Evolutionary conservation across 2,888 invertebrate genomes (phyloP).

Genomic region (Leucania comma): DNA sequence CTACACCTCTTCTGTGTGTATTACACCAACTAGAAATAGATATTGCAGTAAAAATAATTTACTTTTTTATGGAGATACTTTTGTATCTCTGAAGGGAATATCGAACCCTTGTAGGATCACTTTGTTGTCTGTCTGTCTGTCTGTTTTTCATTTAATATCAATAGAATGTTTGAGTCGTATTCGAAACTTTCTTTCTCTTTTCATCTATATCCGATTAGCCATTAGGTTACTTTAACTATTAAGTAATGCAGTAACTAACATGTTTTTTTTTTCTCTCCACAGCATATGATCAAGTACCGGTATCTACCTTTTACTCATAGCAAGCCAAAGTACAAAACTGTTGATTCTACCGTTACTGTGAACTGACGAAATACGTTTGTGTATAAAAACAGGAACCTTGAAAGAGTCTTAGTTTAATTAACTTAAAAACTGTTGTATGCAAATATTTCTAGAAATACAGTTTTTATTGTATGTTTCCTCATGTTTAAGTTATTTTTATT

Average conservation of each 20-base stretch:
- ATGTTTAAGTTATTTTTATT: slow-evolving; percentile 74
- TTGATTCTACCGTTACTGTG: slow-evolving; percentile 82
- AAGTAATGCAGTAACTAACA: slow-evolving; percentile 2
- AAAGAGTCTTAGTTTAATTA: slow-evolving; percentile 81
- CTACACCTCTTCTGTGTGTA: too few relatives aligned
- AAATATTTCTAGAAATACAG: slow-evolving; percentile 88
- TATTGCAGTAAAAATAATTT: too few relatives aligned
- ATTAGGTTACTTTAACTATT: neutral
- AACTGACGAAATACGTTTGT: slow-evolving; percentile 80
- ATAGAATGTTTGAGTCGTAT: too few relatives aligned
- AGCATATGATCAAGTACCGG: slow-evolving; percentile 99
- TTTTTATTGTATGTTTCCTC: slow-evolving; percentile 86
- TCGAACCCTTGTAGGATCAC: too few relatives aligned
- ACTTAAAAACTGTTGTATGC: slow-evolving; percentile 87
- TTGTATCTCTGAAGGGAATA: too few relatives aligned
- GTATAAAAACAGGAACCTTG: slow-evolving; percentile 69
- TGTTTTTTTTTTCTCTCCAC: slow-evolving; percentile 84
- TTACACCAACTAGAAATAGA: too few relatives aligned
- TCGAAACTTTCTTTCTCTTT: too few relatives aligned
- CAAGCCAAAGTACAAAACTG: slow-evolving; percentile 97
- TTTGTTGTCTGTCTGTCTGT: too few relatives aligned
- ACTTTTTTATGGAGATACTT: too few relatives aligned
- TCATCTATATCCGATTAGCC: neutral
- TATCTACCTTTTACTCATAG: slow-evolving; percentile 99
- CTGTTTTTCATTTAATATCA: too few relatives aligned